phyloP scores from a whole-genome alignment of 2,888 invertebrate genomes.

The Netelia virgata region DNA sequence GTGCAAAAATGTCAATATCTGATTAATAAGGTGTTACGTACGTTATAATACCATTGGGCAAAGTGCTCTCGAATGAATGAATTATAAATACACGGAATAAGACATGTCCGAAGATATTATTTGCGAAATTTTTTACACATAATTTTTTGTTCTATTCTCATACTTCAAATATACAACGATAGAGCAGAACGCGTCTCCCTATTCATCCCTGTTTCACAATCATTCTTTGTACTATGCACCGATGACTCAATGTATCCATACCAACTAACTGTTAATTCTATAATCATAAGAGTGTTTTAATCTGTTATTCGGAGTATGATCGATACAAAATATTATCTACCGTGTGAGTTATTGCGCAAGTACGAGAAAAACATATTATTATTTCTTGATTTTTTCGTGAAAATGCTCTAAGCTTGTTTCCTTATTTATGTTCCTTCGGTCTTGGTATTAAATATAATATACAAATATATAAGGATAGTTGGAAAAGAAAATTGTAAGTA shows the following conservation, averaged over 20 bases:
- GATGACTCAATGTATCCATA: constrained; percentile 32
- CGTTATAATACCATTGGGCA: neutral
- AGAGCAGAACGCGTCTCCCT: neutral
- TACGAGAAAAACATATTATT: constrained; percentile 20
- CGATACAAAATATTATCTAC: constrained; percentile 24
- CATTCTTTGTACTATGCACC: constrained; percentile 66
- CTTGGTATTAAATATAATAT: constrained; percentile 35
- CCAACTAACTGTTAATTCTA: constrained; percentile 28
- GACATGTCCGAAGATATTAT: neutral
- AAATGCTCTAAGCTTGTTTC: constrained; percentile 9
- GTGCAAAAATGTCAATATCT: neutral
- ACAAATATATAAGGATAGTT: constrained; percentile 23
- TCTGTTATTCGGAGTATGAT: constrained; percentile 32
- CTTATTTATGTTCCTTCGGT: constrained; percentile 26
- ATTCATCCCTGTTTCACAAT: constrained; percentile 28
- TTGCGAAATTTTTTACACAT: constrained; percentile 57
- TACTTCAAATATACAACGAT: constrained; percentile 13
- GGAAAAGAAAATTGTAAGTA: constrained; percentile 15
- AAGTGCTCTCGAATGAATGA: neutral
- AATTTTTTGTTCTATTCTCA: constrained; percentile 47
- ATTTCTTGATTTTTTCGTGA: neutral
- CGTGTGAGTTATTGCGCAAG: neutral
- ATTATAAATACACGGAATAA: neutral
- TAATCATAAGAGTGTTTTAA: constrained; percentile 21
- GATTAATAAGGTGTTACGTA: neutral